phyloP scores from a whole-genome alignment of 2,113 vertebrate species.

The Athene cunicularia region DNA sequence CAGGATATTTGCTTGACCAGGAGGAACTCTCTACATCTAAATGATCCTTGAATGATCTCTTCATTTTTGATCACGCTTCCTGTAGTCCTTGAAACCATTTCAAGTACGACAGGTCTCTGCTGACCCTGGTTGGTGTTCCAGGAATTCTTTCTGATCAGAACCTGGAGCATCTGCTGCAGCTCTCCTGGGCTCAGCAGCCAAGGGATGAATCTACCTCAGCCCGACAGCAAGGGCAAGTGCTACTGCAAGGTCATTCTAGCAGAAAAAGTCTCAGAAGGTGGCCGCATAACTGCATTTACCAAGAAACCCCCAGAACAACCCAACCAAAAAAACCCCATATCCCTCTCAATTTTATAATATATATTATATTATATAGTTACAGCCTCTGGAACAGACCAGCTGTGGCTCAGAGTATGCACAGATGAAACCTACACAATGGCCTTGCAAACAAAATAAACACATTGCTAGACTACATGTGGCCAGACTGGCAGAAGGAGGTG shows the following conservation, averaged over 20 bases:
- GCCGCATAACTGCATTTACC: neutral
- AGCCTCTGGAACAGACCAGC: neutral
- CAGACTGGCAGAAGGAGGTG: neutral
- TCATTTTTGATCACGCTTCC: neutral
- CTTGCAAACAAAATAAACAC: accelerated
- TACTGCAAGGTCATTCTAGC: neutral
- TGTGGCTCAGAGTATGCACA: neutral
- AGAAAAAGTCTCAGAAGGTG: neutral
- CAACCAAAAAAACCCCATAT: accelerated
- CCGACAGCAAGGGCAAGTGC: neutral
- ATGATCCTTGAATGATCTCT: neutral
- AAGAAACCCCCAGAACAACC: neutral
- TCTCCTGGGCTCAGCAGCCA: neutral
- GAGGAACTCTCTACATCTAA: slow-evolving; percentile 13
- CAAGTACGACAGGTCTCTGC: neutral
- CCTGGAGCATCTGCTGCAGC: neutral
- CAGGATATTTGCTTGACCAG: slow-evolving; percentile 14
- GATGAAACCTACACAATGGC: neutral
- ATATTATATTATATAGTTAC: neutral
- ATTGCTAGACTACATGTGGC: neutral
- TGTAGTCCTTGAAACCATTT: neutral
- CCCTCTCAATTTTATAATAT: neutral
- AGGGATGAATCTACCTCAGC: neutral
- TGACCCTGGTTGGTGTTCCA: neutral
- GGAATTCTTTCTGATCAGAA: neutral